These are phyloP conservation scores for Myopa testacea DNA, from an alignment of 2,888 invertebrate species.

Conservation along the genomic window DNA sequence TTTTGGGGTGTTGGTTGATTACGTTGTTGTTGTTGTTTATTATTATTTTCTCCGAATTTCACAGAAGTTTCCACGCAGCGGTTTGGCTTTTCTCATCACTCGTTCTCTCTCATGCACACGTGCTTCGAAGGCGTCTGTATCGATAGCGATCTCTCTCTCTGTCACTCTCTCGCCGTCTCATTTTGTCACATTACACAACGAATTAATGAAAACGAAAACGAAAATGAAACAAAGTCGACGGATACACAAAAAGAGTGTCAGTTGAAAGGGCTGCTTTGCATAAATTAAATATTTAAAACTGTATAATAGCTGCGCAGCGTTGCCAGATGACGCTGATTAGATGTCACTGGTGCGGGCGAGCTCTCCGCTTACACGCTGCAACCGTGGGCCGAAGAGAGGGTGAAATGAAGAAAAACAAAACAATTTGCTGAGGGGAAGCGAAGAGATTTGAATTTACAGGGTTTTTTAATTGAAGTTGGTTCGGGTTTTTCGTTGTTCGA, in stretches of 20 bases:
- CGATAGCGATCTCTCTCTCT: not conserved
- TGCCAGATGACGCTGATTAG: slow-evolving; percentile 35
- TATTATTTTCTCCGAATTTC: not conserved
- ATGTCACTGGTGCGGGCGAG: not conserved
- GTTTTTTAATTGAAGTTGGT: too few relatives aligned
- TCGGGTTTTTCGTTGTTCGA: too few relatives aligned
- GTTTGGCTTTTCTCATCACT: not conserved
- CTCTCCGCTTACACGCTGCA: too few relatives aligned
- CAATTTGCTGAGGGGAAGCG: not conserved
- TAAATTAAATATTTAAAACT: slow-evolving; percentile 39
- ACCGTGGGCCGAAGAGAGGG: not conserved
- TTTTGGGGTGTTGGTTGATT: not conserved
- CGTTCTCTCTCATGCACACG: not conserved
- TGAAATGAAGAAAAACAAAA: not conserved
- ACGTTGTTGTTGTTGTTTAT: not conserved
- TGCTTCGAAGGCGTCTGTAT: not conserved
- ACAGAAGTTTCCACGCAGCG: not conserved
- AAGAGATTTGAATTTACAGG: too few relatives aligned
- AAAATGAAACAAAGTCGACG: slow-evolving; percentile 15
- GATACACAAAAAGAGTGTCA: not conserved
- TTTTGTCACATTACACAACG: not conserved
- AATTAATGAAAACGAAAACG: slow-evolving; percentile 26
- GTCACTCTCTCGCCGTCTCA: not conserved
- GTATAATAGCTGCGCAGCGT: slow-evolving; percentile 28
- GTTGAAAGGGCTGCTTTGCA: slow-evolving; percentile 36